Base-by-base conservation (phyloP, 2,888 invertebrate species). In the Spicauda simplicius region DNA sequence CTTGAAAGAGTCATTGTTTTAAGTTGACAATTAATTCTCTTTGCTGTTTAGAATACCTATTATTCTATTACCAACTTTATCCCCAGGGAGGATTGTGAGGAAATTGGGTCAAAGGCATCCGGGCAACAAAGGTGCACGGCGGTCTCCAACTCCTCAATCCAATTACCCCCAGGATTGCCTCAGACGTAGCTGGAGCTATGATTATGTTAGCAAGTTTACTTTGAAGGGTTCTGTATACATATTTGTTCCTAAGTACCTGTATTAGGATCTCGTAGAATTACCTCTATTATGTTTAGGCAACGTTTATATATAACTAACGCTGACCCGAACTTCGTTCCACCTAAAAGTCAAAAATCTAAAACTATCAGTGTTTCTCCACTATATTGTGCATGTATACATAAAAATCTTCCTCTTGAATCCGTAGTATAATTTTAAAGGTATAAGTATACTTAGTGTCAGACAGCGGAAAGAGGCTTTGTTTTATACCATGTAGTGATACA, bases 61-160 rank as follows among this genome's bases (percentile, higher is more conserved):
- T 45, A 45, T 45, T 45, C 14, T 45, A n/a, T 45, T 45, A 45
- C 45, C n/a, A 45, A 45, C 45, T 45, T n/a, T n/a, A 45, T 45
- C n/a, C 14, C 6, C n/a, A 45, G 6, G 45, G n/a, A 45, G 45
- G n/a, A 45, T 45, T n/a, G 45, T n/a, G n/a, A 45, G 45, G 41
- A 20, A 58, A 58, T 58, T 58, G 57, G 57, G 57, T 58, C 57
- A 58, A 58, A 45, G 57, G 41, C 57, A 58, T 41, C 41, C 45
- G 45, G 14, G 57, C n/a, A 58, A 58, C 56, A 58, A 14, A 45
- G 57, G 19, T 20, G 41, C 20, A 41, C 57, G 41, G 20, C 57
- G 41, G 57, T 45, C 19, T 58, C 57, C 41, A 58, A 58, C 57
- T 58, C 57, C 20, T 58, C 57, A 58, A 58, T 58, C 41, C 41